Evolutionary conservation across 1,140 invertebrate species (phyloP).

Genomic region (Drosophila suzukii): DNA sequence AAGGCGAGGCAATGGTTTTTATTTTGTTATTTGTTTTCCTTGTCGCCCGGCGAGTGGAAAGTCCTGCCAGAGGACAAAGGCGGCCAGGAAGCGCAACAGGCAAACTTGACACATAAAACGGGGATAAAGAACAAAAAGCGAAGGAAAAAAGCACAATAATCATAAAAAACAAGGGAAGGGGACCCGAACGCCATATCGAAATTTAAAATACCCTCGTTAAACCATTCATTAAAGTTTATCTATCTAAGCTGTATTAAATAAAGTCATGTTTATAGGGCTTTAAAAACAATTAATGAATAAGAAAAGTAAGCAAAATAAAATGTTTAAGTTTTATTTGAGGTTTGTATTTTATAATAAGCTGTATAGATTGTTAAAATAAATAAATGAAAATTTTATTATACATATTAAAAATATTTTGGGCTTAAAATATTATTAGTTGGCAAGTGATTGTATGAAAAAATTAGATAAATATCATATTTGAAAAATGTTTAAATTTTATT

Average conservation of each 20-base stretch:
- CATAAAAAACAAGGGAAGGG: conserved; percentile 23
- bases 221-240: not conserved
- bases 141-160: conserved; percentile 36
- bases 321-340: too few relatives aligned
- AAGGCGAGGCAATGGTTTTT: conserved; percentile 71
- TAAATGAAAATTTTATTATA: too few relatives aligned
- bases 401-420: not conserved
- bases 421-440: not conserved
- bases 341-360: too few relatives aligned
- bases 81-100: conserved; percentile 61
- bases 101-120: conserved; percentile 67
- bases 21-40: conserved; percentile 33
- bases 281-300: not conserved
- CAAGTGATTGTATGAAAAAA: not conserved
- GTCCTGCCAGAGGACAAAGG: conserved; percentile 35
- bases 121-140: conserved; percentile 19
- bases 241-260: not conserved
- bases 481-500: too few relatives aligned
- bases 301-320: too few relatives aligned
- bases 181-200: not conserved
- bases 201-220: not conserved
- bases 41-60: conserved; percentile 24
- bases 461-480: too few relatives aligned
- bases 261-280: too few relatives aligned
- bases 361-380: too few relatives aligned